Evolutionary conservation across 1,140 invertebrate species (phyloP), one percentile per base, ranked within the genome.

Genomic region (Zophobas morio): DNA sequence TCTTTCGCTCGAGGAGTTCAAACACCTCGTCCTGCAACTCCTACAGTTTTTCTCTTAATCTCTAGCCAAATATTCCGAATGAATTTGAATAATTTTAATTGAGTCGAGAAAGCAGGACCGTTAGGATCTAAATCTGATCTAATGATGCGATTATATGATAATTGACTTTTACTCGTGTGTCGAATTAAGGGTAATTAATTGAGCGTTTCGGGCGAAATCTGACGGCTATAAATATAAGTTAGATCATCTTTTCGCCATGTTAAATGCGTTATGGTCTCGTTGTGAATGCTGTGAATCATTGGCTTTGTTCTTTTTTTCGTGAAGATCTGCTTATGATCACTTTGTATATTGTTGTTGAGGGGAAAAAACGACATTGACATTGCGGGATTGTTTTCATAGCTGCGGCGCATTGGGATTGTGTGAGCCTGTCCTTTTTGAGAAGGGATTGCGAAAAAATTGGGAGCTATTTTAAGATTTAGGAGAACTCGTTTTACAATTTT

Each of bases 11-110:
- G 34, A 90, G 85, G 63, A 93, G 90, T 73, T 92, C 91, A 47
- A 90, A 90, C 0, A 93, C 86, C 81, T 93, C 92, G 73, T 94
- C 92, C 81, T 91, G 89, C 70, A 91, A 88, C 81, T 93, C 92
- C 89, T 92, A 20, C 20, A 20, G 20, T 20, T 20, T 20, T 20
- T 20, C 20, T 20, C 20, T 20, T 20, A 20, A 20, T 20, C 20
- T 20, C 20, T 20, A 20, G 70, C 33, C 6, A 51, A 51, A 51
- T 20, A 2, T 5, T 4, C 2, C 49, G 49, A 20, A 2, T 51
- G 2, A 51, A 51, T 51, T 51, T 51, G 6, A 42, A 66, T 37
- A 36, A 56, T 33, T 1, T 56, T 46, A 46, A 46, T 8, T 0
- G 42, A 46, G 54, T 35, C 6, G 1, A 34, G n/a, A 53, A 54